A percentile compares a stretch with the other conserved stretches of the same genome.
Conservation (phyloP, 2,797 vertebrate species). For the Tinamus major region DNA sequence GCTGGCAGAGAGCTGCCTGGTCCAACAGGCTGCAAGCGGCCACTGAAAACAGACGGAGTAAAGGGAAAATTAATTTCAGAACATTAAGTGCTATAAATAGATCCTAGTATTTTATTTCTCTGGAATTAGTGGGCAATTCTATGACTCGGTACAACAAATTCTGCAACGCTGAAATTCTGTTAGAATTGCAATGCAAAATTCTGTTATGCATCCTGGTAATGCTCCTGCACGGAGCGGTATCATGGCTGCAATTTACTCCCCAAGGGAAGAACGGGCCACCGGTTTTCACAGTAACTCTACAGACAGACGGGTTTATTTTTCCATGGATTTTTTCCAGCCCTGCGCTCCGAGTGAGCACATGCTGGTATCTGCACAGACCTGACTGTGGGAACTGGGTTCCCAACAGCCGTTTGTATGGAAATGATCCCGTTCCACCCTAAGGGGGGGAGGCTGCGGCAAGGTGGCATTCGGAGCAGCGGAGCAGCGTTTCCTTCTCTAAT, state of each 20-base stretch:
- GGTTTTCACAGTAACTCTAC: fast-evolving
- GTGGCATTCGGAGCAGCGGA: neutral
- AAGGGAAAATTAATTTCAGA: neutral
- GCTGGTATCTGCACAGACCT: neutral
- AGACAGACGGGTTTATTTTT: neutral
- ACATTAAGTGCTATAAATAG: slow-evolving; percentile 11
- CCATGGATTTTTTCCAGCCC: neutral
- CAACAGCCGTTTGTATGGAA: neutral
- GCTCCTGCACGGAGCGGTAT: neutral
- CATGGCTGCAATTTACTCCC: fast-evolving
- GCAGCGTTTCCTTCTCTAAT: neutral
- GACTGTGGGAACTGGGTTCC: neutral
- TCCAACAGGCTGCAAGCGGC: slow-evolving; percentile 5
- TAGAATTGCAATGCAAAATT: no score
- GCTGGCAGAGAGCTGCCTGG: slow-evolving; percentile 12
- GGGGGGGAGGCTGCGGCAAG: neutral
- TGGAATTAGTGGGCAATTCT: neutral
- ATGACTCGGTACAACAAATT: neutral
- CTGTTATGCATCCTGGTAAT: no score
- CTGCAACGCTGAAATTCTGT: fast-evolving
- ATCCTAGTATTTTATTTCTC: neutral
- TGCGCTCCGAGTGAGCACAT: fast-evolving
- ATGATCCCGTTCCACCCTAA: neutral
- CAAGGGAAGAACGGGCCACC: fast-evolving
- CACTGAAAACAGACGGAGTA: neutral